A percentile compares a stretch with the other conserved stretches of the same genome.
Evolutionary conservation across 2,113 vertebrate genomes (phyloP).

Genomic region (Tachuris rubrigastra): DNA sequence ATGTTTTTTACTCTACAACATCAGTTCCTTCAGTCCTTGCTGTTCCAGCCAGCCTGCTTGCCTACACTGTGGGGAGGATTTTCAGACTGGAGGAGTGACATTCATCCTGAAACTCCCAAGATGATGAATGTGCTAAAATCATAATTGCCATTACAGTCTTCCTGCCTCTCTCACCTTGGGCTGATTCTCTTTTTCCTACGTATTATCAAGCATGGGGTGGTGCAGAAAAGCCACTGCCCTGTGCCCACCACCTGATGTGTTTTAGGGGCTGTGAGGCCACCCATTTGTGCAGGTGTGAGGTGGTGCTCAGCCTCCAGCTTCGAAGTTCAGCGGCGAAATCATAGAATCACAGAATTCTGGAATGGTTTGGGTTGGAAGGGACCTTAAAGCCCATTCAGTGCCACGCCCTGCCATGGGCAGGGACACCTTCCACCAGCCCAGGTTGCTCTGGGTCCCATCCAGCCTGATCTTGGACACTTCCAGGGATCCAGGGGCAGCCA

Average conservation of each 20-base stretch:
- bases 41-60: neutral
- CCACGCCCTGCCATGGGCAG: neutral
- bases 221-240: neutral
- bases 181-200: neutral
- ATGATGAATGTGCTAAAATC: neutral
- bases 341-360: neutral
- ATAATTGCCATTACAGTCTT: neutral
- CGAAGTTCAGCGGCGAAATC: neutral
- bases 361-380: neutral
- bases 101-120: slow-evolving; percentile 3
- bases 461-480: no score
- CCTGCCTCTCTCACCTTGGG: neutral
- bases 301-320: neutral
- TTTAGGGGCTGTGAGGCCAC: neutral
- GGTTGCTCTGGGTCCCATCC: no score
- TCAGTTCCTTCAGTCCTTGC: neutral
- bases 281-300: neutral
- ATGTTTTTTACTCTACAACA: neutral
- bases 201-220: neutral
- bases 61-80: neutral
- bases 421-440: neutral
- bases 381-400: neutral
- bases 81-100: neutral
- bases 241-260: neutral
- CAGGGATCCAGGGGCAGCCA: no score